Base-by-base conservation (phyloP, 2,113 vertebrate species). In the Clarias batrachus region DNA sequence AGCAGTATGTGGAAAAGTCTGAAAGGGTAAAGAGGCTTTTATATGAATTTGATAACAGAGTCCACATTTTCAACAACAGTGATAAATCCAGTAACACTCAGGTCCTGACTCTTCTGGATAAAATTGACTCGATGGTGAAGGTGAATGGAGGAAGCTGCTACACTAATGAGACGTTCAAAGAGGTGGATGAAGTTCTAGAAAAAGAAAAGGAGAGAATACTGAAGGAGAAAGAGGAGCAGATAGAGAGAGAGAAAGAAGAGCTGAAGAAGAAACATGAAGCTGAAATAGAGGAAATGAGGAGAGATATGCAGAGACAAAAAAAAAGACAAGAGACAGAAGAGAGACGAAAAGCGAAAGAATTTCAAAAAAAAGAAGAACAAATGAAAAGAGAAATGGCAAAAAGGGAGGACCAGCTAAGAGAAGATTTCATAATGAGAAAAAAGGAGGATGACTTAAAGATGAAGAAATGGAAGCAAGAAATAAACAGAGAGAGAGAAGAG, bases 271-370 rank as follows among this genome's bases (percentile, higher is more conserved):
- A 79, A 68, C 95, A 98, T 82, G 96, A 95, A 0, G 93, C 94
- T 90, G 87, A 91, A 83, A 82, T 92, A 96, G 0, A 93, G 95
- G 90, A 91, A 95, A 96, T 98, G 82, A 23, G 52, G 6, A n/a
- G 1, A 5, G 73, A 0, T 9, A 30, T 48, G 2, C 21, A 85
- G 37, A 11, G 56, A 56, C 17, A 85, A 21, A 68, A 9, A 71
- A 21, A 68, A 41, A 68, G 62, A 13, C 56, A 85, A 76, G 74
- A 89, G 0, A 73, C 54, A 84, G 90, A 87, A 8, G 0, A 83
- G 83, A 79, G 21, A 33, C 70, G 16, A 41, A 59, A 25, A 68
- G 56, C 70, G 30, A 21, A 33, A 9, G n/a, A 77, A 30, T 78
- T 41, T 37, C 66, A 52, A 27, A 25, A 27, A 2, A 27, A 13